Conservation (phyloP, 2,888 invertebrate genomes). For the Apodemia mormo region DNA sequence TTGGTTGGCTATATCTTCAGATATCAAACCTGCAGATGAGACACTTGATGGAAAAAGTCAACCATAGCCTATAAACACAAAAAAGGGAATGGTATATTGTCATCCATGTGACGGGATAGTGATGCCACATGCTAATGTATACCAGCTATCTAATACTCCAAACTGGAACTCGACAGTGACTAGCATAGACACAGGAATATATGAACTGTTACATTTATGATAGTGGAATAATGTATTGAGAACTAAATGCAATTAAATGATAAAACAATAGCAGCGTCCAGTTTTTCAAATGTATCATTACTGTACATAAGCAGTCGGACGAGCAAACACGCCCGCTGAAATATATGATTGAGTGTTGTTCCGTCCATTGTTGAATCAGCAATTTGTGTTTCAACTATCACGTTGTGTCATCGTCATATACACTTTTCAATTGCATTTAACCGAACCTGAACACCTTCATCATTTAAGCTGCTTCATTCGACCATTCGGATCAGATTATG, state of each 20-base stretch:
- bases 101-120: too few relatives aligned
- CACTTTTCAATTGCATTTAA: neutral
- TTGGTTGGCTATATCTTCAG: too few relatives aligned
- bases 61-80: too few relatives aligned
- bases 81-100: too few relatives aligned
- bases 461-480: neutral
- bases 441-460: neutral
- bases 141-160: too few relatives aligned
- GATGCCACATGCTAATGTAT: too few relatives aligned
- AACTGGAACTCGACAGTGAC: too few relatives aligned
- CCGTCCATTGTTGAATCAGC: neutral
- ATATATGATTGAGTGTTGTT: constrained; percentile 10
- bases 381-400: neutral
- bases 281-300: constrained; percentile 18
- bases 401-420: neutral
- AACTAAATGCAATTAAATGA: neutral
- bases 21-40: too few relatives aligned
- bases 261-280: neutral
- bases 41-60: too few relatives aligned
- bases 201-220: too few relatives aligned
- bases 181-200: too few relatives aligned
- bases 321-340: neutral
- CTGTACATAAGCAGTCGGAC: neutral
- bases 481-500: too few relatives aligned
- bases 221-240: neutral